Percentiles rank a stretch among this genome's conserved stretches.
phyloP scores from a whole-genome alignment of 2,888 invertebrate species.

The Agonopterix heracliana region DNA sequence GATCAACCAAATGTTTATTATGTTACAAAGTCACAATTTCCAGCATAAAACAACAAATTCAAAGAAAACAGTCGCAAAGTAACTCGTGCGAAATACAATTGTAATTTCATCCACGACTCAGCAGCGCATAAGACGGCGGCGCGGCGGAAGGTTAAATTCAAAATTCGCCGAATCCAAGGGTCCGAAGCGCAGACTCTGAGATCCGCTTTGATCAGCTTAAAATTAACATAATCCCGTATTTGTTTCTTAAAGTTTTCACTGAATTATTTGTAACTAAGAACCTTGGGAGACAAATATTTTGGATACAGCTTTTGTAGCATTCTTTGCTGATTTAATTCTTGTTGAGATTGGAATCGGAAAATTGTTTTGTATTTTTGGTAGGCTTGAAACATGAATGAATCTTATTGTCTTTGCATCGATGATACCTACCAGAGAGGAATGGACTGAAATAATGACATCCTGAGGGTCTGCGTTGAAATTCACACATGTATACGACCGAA shows the following conservation, averaged over 20 bases:
- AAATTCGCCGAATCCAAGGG: conserved; percentile 10
- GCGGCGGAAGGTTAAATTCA: conserved; percentile 17
- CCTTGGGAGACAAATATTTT: conserved; percentile 13
- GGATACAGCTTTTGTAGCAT: not conserved
- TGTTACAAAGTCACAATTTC: not conserved
- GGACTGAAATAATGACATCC: no score
- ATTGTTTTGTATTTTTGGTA: no score
- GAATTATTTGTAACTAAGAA: conserved; percentile 55
- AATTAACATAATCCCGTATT: conserved; percentile 69
- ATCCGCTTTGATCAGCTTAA: conserved; percentile 38
- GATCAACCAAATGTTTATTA: not conserved
- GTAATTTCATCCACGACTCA: not conserved
- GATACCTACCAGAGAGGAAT: no score
- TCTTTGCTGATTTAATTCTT: no score
- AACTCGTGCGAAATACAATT: not conserved
- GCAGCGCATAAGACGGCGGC: not conserved
- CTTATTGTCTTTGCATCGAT: no score
- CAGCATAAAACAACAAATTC: not conserved
- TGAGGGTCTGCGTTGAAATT: no score
- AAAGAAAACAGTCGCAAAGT: not conserved
- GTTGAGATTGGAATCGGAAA: no score
- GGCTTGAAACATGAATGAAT: no score
- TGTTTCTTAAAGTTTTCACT: conserved; percentile 61
- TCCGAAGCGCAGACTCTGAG: conserved; percentile 1
- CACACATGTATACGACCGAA: no score